Evolutionary conservation across 2,888 invertebrate genomes (phyloP).

Genomic region (Heteromyza rotundicornis): DNA sequence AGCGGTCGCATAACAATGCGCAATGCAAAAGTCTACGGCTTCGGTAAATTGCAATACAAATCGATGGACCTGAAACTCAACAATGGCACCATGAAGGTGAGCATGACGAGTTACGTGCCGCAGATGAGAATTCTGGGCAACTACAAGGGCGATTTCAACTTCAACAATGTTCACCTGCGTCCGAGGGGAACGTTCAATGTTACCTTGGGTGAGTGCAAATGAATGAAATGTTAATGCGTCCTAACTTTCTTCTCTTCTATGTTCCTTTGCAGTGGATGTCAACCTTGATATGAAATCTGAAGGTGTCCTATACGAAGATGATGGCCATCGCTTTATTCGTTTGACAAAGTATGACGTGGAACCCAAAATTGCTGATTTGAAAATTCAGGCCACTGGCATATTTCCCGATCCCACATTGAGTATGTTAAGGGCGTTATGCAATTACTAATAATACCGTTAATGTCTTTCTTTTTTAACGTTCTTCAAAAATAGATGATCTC

Average conservation of each 20-base stretch:
- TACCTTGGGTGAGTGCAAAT: constrained; percentile 69
- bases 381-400: constrained; percentile 67
- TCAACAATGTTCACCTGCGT: constrained; percentile 68
- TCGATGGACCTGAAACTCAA: constrained; percentile 65
- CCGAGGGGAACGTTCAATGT: constrained; percentile 68
- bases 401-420: constrained; percentile 71
- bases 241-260: too few relatives aligned
- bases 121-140: constrained; percentile 66
- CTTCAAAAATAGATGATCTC: constrained; percentile 46
- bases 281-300: constrained; percentile 43
- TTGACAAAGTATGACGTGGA: constrained; percentile 67
- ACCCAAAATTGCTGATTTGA: constrained; percentile 70
- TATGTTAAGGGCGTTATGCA: too few relatives aligned
- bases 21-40: constrained; percentile 66
- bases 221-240: neutral
- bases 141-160: constrained; percentile 69
- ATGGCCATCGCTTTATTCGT: constrained; percentile 65
- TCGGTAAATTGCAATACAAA: constrained; percentile 64
- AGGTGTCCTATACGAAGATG: constrained; percentile 65
- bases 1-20: constrained; percentile 58
- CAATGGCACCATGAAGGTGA: constrained; percentile 51
- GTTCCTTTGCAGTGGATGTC: constrained; percentile 43
- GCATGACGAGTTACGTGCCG: constrained; percentile 66
- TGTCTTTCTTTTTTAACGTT: constrained; percentile 3
- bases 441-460: too few relatives aligned